Base-by-base conservation (phyloP, 2,797 vertebrate species). In the Phrynocephalus guinanensis region DNA sequence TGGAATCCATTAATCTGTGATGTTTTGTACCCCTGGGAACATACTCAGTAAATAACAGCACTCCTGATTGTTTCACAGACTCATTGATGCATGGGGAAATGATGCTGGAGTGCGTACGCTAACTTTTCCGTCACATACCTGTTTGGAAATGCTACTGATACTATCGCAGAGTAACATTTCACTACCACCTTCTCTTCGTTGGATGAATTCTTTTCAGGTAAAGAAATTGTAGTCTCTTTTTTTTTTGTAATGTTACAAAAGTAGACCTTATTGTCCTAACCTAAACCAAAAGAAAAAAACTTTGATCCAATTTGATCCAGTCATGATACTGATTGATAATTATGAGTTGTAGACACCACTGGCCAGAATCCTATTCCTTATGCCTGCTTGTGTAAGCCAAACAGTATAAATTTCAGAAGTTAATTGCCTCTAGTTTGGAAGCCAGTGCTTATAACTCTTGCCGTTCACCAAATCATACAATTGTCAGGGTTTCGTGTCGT, bases 161-260 rank as follows among this genome's bases (percentile, higher is more conserved):
- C 93, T 99, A 72, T 95, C 95, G 4, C 95, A 96, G 92, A 98
- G 96, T 94, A 98, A 97, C 20, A 84, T 95, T 10, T 92, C 93
- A 0, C 97, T 99, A 71, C 98, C 99, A 6, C 91, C 91, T 0
- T 98, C 98, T 0, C 97, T 99, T 95, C 98, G 94, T 70, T 90
- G 71, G 89, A 97, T 99, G 98, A 98, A 98, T 92, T 97, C 97
- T 85, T 99, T 98, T 91, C 96, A 98, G 98, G 99, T 99, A 96
- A 97, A 96, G 22, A 90, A 50, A 13, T 73, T 52, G 20, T 83
- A 82, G 71, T 90, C 56, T 30, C 38, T 71, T 3, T 91, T 91
- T 38, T 44, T 44, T 44, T 44, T 44, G 38, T 81, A 56, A 81
- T 20, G 13, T 71, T 76, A 67, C 11, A 76, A 50, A 16, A 67